A percentile compares a stretch with the other conserved stretches of the same genome.
phyloP scores from a whole-genome alignment of 2,797 vertebrate species.

The Fundulus diaphanus region DNA sequence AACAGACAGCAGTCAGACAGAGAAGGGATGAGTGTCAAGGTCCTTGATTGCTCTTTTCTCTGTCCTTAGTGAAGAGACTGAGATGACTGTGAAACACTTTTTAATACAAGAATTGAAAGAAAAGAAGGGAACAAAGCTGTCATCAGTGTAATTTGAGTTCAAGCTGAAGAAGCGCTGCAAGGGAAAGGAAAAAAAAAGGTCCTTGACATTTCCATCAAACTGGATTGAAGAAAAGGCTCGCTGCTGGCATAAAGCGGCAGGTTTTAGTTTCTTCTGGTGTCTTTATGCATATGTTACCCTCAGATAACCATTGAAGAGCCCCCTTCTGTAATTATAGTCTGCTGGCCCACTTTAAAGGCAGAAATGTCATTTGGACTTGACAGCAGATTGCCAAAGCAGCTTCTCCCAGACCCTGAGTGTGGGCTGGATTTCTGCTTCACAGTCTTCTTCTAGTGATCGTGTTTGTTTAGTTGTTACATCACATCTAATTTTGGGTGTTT shows the following conservation, averaged over 20 bases:
- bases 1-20: slow-evolving; percentile 1
- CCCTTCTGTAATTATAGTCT: slow-evolving; percentile 14
- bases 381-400: slow-evolving; percentile 32
- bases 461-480: slow-evolving; percentile 4
- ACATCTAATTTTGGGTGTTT: slow-evolving; percentile 11
- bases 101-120: slow-evolving; percentile 19
- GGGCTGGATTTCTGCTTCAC: not conserved
- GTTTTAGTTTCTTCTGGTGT: slow-evolving; percentile 34
- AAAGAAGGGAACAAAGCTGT: slow-evolving; percentile 24
- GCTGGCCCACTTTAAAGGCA: slow-evolving; percentile 25
- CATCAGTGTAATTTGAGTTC: slow-evolving; percentile 33
- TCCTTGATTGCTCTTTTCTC: slow-evolving; percentile 35
- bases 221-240: not conserved
- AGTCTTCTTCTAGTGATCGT: not conserved
- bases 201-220: slow-evolving; percentile 38
- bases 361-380: slow-evolving; percentile 26
- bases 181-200: slow-evolving; percentile 5
- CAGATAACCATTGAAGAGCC: slow-evolving; percentile 49
- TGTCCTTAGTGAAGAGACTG: slow-evolving; percentile 1
- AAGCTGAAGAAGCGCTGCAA: slow-evolving; percentile 16
- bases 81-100: slow-evolving; percentile 17
- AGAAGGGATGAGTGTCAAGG: slow-evolving; percentile 9
- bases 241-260: slow-evolving; percentile 8
- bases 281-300: slow-evolving; percentile 33
- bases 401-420: slow-evolving; percentile 26